A percentile compares a stretch with the other conserved stretches of the same genome.
Conservation (phyloP, 2,888 invertebrate species). For the Andrena minutula region DNA sequence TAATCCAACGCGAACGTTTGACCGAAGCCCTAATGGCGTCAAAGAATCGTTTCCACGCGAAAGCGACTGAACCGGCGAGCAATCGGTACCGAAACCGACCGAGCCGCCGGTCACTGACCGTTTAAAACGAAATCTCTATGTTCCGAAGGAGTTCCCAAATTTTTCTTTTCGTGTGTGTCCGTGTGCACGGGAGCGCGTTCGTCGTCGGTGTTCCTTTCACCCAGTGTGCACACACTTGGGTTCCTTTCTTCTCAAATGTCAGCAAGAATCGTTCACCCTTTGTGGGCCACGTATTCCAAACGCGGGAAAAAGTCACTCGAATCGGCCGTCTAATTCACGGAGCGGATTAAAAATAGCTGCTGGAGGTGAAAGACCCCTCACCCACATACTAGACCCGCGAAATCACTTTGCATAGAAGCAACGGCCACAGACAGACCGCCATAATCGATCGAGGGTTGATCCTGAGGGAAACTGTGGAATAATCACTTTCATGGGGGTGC, state of each 20-base stretch:
- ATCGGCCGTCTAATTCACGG: not conserved
- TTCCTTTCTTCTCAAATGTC: slow-evolving; percentile 30
- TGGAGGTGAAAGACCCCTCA: not conserved
- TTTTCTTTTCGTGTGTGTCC: not conserved
- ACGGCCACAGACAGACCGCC: no score
- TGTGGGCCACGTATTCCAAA: not conserved
- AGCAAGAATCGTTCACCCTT: slow-evolving; percentile 21
- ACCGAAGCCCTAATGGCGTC: no score
- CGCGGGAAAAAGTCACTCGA: not conserved
- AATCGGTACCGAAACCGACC: slow-evolving; percentile 6
- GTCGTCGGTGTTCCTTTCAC: slow-evolving; percentile 32
- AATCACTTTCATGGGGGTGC: no score
- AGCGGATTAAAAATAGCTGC: not conserved
- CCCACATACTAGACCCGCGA: not conserved
- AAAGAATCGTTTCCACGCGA: not conserved
- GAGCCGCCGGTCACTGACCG: slow-evolving; percentile 8
- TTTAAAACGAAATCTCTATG: slow-evolving; percentile 30
- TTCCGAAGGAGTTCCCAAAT: slow-evolving; percentile 18
- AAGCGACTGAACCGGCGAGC: not conserved
- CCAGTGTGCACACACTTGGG: not conserved
- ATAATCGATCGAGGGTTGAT: no score
- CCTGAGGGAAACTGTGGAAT: no score
- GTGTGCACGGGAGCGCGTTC: not conserved
- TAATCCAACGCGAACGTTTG: no score
- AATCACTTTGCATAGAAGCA: not conserved